Percentiles rank a stretch among this genome's conserved stretches.
phyloP scores from a whole-genome alignment of 2,888 invertebrate species.

The Leptinotarsa peninsularis region DNA sequence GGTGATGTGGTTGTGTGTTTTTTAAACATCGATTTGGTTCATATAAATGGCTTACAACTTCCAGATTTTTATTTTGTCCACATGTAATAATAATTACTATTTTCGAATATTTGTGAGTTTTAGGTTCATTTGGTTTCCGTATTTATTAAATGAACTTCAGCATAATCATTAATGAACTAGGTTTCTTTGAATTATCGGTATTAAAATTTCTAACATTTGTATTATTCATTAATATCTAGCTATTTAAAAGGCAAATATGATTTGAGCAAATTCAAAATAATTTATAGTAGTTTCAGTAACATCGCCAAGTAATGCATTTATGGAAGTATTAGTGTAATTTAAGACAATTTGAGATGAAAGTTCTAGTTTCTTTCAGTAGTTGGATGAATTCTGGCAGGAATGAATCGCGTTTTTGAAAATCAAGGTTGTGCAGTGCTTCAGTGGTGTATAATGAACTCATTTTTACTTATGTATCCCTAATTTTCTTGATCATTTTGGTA shows the following conservation, averaged over 20 bases:
- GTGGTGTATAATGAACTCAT: neutral
- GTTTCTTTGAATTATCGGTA: constrained; percentile 13
- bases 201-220: constrained; percentile 33
- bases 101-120: neutral
- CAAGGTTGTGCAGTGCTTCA: neutral
- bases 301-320: neutral
- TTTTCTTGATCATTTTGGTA: neutral
- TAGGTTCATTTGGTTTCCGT: neutral
- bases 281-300: neutral
- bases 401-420: neutral
- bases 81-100: constrained; percentile 38
- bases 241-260: too few species aligned
- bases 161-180: neutral
- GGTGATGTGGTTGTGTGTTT: constrained; percentile 47
- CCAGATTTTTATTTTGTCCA: constrained; percentile 48
- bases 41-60: constrained; percentile 57
- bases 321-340: neutral
- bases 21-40: constrained; percentile 62
- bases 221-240: constrained; percentile 36
- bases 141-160: neutral
- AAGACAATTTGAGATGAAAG: neutral
- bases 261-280: neutral
- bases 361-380: neutral
- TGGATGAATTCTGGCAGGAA: neutral
- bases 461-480: neutral